Evolutionary conservation across 2,888 invertebrate genomes (phyloP).

Genomic region (Junonia oenone): DNA sequence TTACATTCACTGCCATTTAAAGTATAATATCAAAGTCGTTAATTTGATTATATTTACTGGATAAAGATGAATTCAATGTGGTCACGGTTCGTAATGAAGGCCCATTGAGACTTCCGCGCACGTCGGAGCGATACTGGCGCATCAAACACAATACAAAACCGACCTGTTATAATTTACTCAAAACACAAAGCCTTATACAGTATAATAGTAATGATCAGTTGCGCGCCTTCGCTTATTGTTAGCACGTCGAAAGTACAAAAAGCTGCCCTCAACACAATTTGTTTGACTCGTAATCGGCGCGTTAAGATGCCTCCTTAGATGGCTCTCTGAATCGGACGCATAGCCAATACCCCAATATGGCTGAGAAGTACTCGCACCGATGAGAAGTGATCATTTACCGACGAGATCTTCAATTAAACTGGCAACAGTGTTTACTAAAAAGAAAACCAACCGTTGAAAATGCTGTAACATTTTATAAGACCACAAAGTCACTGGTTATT

Average conservation of each 20-base stretch:
- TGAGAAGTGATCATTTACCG: slow-evolving; percentile 68
- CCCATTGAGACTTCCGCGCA: slow-evolving; percentile 52
- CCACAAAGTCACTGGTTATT: slow-evolving; percentile 53
- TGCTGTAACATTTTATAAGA: slow-evolving; percentile 68
- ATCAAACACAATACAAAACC: slow-evolving; percentile 65
- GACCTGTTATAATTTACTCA: slow-evolving; percentile 78
- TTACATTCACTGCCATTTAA: neutral
- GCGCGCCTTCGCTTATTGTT: slow-evolving; percentile 68
- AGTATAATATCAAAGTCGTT: slow-evolving; percentile 1
- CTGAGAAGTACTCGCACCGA: slow-evolving; percentile 57
- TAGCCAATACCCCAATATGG: slow-evolving; percentile 53
- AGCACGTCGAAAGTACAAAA: slow-evolving; percentile 71
- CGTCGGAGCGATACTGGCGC: slow-evolving; percentile 49
- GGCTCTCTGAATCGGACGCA: slow-evolving; percentile 49
- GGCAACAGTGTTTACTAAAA: slow-evolving; percentile 54
- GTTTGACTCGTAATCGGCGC: slow-evolving; percentile 68
- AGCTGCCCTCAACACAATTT: slow-evolving; percentile 67
- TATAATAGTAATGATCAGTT: slow-evolving; percentile 78
- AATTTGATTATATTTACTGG: slow-evolving; percentile 14
- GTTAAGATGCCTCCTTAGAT: slow-evolving; percentile 48
- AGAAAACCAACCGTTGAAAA: slow-evolving; percentile 69
- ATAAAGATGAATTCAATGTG: slow-evolving; percentile 48
- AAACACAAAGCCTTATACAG: slow-evolving; percentile 77
- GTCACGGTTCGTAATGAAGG: slow-evolving; percentile 74
- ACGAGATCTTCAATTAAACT: slow-evolving; percentile 67